Evolutionary conservation across 2,797 vertebrate genomes (phyloP), one percentile per base, ranked within the genome.

Genomic region (Florisuga fusca): DNA sequence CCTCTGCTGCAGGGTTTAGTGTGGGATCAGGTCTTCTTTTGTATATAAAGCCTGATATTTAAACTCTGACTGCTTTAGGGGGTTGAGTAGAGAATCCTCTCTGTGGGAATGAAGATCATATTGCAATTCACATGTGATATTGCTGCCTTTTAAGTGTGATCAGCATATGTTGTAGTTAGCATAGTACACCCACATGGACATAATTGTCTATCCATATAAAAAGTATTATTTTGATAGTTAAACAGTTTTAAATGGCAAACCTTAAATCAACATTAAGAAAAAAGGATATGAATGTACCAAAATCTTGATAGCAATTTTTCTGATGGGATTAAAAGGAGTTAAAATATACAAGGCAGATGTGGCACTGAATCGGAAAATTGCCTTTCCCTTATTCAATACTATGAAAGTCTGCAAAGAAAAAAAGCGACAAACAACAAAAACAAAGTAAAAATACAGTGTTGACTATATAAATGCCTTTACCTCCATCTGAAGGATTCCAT

Each of bases 241-340:
- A 46, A 54, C 18, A 59, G 19, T 81, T 94, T 84, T 51, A 96
- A 96, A 89, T 27, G 36, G 17, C 64, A 80, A 75, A 12, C 15
- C 31, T 83, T 75, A 81, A 82, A 57, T 87, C 78, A 77, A 73
- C 50, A 72, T 76, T 85, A 67, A 82, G 67, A 73, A 53, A 93
- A 99, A 99, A 99, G 99, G 99, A 99, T 99, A 99, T 99, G 99
- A 98, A 97, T 99, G 99, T 96, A 99, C 99, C 98, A 99, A 98
- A 98, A 99, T 98, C 96, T 97, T 98, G 97, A 99, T 98, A 98
- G 99, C 99, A 98, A 99, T 98, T 99, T 98, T 99, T 98, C 99
- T 98, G 95, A 99, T 81, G 80, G 96, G 98, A 97, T 99, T 99
- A 98, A 99, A 99, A 87, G 99, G 98, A 96, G 99, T 99, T 98